A percentile compares a stretch with the other conserved stretches of the same genome.
These are phyloP conservation scores for Volucella zonaria DNA, from an alignment of 2,888 invertebrate genomes.

Conservation along the genomic window DNA sequence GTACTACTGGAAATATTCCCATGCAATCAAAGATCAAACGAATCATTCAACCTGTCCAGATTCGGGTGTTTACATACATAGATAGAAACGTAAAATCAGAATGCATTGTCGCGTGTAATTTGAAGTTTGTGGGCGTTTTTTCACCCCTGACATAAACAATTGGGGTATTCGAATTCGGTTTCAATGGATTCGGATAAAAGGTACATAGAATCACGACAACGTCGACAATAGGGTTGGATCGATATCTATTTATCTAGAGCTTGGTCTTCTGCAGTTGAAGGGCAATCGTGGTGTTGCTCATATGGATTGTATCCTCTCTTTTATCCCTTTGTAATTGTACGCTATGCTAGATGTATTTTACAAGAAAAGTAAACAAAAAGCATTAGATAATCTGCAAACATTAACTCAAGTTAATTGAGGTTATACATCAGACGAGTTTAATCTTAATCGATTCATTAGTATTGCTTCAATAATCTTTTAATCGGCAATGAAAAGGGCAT, in stretches of 20 bases:
- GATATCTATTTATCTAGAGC: constrained; percentile 73
- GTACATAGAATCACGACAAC: constrained; percentile 23
- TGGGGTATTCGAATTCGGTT: constrained; percentile 51
- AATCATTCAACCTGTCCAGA: constrained; percentile 70
- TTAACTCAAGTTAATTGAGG: constrained; percentile 73
- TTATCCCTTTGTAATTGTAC: constrained; percentile 54
- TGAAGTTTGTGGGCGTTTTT: constrained; percentile 66
- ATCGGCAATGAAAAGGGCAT: constrained; percentile 28
- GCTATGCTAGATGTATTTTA: constrained; percentile 12
- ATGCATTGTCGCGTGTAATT: constrained; percentile 53
- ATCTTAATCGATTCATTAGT: constrained; percentile 73
- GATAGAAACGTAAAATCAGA: constrained; percentile 44
- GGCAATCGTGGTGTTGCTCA: constrained; percentile 61
- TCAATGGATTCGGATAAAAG: constrained; percentile 48
- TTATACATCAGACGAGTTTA: constrained; percentile 65
- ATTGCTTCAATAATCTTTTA: constrained; percentile 62
- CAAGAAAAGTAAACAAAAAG: constrained; percentile 42
- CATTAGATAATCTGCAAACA: constrained; percentile 68
- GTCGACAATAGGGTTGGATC: constrained; percentile 66
- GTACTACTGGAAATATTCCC: constrained; percentile 55
- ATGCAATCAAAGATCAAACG: constrained; percentile 71
- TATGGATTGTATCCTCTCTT: constrained; percentile 54
- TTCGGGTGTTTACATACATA: constrained; percentile 60
- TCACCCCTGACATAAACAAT: constrained; percentile 60
- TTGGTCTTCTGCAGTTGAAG: constrained; percentile 71